phyloP scores from a whole-genome alignment of 2,113 vertebrate genomes.

The Sylvietta virens region DNA sequence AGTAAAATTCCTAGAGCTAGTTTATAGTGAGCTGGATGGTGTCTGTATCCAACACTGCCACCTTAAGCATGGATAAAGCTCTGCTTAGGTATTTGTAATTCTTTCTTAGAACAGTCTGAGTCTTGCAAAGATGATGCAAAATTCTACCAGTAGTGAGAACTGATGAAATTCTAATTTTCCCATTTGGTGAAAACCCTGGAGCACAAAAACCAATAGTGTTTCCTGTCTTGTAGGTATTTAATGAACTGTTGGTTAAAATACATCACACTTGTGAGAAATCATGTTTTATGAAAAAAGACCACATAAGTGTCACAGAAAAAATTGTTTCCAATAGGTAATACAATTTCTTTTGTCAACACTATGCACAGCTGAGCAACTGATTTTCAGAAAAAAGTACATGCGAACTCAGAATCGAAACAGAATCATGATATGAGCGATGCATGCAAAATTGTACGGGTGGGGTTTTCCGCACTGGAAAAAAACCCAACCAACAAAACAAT shows the following conservation, averaged over 20 bases:
- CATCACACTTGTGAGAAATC: neutral
- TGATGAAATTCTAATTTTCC: neutral
- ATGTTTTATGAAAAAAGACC: neutral
- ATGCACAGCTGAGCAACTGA: neutral
- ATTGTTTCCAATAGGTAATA: neutral
- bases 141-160: neutral
- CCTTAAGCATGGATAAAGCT: neutral
- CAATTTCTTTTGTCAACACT: neutral
- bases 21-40: neutral
- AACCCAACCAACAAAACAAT: fast-evolving
- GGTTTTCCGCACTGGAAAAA: fast-evolving
- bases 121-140: neutral
- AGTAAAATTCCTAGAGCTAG: neutral
- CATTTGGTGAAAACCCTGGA: neutral
- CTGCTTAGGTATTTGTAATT: neutral
- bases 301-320: neutral
- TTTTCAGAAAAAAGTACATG: neutral
- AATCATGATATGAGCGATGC: fast-evolving
- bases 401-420: neutral
- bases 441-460: neutral
- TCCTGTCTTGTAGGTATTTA: neutral
- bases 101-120: neutral
- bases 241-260: neutral
- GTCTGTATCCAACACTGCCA: neutral
- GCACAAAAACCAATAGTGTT: neutral